Conservation (phyloP, 2,888 invertebrate species). For the Iselma pallidipennis region DNA sequence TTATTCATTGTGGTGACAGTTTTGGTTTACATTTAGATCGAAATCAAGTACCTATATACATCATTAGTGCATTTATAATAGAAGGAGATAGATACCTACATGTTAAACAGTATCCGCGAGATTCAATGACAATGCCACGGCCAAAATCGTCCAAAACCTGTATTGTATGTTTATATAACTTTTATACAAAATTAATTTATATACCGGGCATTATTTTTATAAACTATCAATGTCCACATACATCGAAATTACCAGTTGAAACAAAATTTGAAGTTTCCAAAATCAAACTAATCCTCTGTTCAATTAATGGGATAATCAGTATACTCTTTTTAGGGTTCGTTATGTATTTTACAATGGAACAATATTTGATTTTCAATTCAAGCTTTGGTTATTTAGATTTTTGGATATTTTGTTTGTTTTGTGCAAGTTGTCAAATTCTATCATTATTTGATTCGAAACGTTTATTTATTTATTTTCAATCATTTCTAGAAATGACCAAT, state of each 20-base stretch:
- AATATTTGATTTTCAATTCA: neutral
- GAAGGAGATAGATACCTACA: too few species aligned
- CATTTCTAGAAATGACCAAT: neutral
- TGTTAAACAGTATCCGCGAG: neutral
- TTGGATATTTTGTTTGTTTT: neutral
- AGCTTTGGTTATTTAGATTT: neutral
- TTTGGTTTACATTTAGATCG: too few species aligned
- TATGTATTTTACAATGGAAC: neutral
- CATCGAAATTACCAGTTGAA: neutral
- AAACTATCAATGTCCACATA: neutral
- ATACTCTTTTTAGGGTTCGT: neutral
- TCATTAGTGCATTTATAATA: too few species aligned
- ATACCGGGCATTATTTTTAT: neutral
- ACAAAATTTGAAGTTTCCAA: neutral
- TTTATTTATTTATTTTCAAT: neutral
- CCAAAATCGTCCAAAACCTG: neutral
- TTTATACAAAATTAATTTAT: neutral
- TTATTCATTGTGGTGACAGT: too few species aligned
- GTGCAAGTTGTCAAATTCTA: neutral
- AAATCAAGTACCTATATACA: too few species aligned
- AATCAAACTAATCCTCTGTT: neutral
- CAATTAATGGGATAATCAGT: neutral
- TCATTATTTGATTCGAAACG: neutral
- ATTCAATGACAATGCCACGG: neutral
- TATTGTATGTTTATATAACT: neutral